Base-by-base conservation (phyloP, 2,888 invertebrate genomes). In the Xanthorhoe designata region DNA sequence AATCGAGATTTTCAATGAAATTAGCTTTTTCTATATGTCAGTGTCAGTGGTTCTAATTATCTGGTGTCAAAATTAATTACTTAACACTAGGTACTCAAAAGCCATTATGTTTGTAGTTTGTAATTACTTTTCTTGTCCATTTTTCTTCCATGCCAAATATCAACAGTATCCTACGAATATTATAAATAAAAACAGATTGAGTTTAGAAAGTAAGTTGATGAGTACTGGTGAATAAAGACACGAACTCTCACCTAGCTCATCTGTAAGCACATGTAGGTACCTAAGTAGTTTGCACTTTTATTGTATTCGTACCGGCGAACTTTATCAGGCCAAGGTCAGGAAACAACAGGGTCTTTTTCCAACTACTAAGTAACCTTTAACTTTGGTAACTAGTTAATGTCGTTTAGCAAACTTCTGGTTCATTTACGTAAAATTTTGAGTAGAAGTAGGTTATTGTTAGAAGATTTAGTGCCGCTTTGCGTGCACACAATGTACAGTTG, bases 331-430 rank as follows among this genome's bases (percentile, higher is more conserved):
- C 70, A 76, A 72, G 73, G 71, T 73, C 71, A 70, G 60, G 66
- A 69, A 74, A 73, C 64, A 70, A 61, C 60, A 55, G 29, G 74
- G 69, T 73, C 74, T 79, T 81, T 81, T 79, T 77, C 72, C 77
- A 80, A 77, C 79, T 76, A 77, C 75, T 64, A 64, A 64, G 69
- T 70, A 78, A 80, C 77, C 75, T 77, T 78, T 81, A 77, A 78
- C 74, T 81, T 73, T 19, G 60, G 38, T 66, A 68, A 77, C 78
- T 78, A 78, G 78, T 80, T 78, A 74, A 80, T 76, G 78, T 78
- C 83, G 78, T 78, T 83, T 80, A 81, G 75, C 76, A 81, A 83
- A 83, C 78, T 81, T 79, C 68, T 70, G 65, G 58, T 66, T 69
- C 72, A 73, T 77, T 75, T 64, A 64, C 69, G 69, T 65, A 57